Evolutionary conservation across 2,888 invertebrate species (phyloP).

Genomic region (Cataglyphis livida): DNA sequence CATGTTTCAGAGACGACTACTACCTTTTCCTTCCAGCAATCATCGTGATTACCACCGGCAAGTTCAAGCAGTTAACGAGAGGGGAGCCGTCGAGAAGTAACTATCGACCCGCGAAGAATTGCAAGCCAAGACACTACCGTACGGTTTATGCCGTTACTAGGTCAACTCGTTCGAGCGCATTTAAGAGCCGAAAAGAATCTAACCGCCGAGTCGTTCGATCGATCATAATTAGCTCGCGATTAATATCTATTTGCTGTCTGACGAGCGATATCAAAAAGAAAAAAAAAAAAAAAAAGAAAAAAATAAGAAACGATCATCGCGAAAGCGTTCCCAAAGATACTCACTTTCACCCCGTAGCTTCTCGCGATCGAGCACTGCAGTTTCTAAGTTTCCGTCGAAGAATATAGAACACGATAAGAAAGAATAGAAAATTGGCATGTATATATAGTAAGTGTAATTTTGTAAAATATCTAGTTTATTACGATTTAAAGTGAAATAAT

Average conservation of each 20-base stretch:
- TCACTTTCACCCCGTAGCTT: conserved; percentile 21
- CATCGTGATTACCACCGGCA: conserved; percentile 53
- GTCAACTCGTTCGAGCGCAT: conserved; percentile 42
- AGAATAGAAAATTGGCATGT: background rate
- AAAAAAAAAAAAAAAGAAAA: background rate
- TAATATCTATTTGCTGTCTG: conserved; percentile 41
- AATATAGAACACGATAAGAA: background rate
- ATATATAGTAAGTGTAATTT: background rate
- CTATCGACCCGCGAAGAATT: conserved; percentile 49
- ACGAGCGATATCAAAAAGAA: conserved; percentile 9
- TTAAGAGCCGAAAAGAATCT: conserved; percentile 49
- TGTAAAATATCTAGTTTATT: background rate
- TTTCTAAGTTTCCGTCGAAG: background rate
- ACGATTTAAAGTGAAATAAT: background rate
- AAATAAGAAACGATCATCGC: background rate
- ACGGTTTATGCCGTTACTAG: conserved; percentile 54
- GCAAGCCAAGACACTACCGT: conserved; percentile 50
- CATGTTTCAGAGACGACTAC: conserved; percentile 19
- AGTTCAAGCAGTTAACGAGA: conserved; percentile 48
- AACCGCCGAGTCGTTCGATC: conserved; percentile 26
- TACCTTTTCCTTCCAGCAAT: conserved; percentile 32
- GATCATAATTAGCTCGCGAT: conserved; percentile 48
- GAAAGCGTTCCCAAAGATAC: conserved; percentile 14
- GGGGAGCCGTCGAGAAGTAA: conserved; percentile 35
- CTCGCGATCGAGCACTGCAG: conserved; percentile 6